A percentile compares a stretch with the other conserved stretches of the same genome.
These are phyloP conservation scores for Drosophila pectinifera DNA, from an alignment of 1,140 invertebrate species.

Conservation along the genomic window DNA sequence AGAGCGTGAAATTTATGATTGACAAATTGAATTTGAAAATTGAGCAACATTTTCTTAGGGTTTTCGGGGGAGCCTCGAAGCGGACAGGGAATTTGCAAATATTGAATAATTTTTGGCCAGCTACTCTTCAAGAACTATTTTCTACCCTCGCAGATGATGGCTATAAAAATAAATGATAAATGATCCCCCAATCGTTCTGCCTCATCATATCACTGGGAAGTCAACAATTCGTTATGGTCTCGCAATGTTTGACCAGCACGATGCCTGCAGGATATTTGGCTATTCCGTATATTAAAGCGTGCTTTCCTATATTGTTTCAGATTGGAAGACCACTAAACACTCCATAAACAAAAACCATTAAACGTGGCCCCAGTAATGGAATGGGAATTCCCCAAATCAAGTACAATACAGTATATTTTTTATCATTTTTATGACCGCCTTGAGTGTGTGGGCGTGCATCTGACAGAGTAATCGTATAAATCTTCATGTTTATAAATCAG, in stretches of 20 bases:
- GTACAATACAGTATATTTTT: conserved; percentile 47
- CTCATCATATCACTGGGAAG: conserved; percentile 18
- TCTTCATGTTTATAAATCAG: conserved; percentile 81
- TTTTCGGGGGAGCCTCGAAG: background rate
- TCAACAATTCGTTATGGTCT: conserved; percentile 58
- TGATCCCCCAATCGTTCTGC: conserved; percentile 34
- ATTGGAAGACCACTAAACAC: conserved; percentile 68
- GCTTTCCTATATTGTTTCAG: conserved; percentile 57
- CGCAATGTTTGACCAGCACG: conserved; percentile 32
- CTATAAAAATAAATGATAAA: conserved; percentile 68
- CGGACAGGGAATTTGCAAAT: conserved; percentile 4
- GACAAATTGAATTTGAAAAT: conserved; percentile 78
- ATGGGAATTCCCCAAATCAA: conserved; percentile 14
- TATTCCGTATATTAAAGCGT: conserved; percentile 18
- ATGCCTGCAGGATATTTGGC: conserved; percentile 45
- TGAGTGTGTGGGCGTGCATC: conserved; percentile 73
- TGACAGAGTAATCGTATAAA: conserved; percentile 72
- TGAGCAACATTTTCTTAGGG: conserved; percentile 35
- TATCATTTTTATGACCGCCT: conserved; percentile 75
- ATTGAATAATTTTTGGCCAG: background rate
- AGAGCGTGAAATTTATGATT: conserved; percentile 81
- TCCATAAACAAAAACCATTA: conserved; percentile 80
- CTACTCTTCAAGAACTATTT: conserved; percentile 21
- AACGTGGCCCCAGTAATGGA: conserved; percentile 59
- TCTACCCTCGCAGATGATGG: background rate